phyloP scores from a whole-genome alignment of 2,888 invertebrate species.

The Cheilosia pagana region DNA sequence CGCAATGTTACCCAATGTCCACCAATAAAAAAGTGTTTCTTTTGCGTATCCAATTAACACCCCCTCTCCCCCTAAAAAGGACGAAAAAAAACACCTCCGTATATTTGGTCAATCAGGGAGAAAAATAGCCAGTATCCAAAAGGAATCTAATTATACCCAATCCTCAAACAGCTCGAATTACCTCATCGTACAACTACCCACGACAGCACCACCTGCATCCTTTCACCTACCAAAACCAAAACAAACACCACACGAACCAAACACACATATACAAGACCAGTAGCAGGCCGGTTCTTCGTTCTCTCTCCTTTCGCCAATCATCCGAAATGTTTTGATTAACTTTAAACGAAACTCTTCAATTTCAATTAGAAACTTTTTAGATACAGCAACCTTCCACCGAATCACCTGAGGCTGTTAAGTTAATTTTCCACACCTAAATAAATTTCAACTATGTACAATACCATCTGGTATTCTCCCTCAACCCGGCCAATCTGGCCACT shows the following conservation, averaged over 20 bases:
- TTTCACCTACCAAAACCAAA: not conserved
- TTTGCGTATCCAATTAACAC: too few relatives aligned
- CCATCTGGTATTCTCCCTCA: not conserved
- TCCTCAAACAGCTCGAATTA: too few relatives aligned
- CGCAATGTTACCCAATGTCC: too few relatives aligned
- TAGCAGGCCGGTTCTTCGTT: too few relatives aligned
- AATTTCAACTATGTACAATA: constrained; percentile 56
- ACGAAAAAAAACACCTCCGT: too few relatives aligned
- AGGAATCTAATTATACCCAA: too few relatives aligned
- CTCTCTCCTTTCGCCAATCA: constrained; percentile 64
- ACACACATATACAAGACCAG: not conserved
- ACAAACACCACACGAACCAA: constrained; percentile 33
- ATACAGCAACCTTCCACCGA: constrained; percentile 50
- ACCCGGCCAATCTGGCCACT: constrained; percentile 14
- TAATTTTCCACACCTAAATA: constrained; percentile 74
- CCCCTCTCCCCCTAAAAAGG: too few relatives aligned
- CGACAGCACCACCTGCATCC: too few relatives aligned
- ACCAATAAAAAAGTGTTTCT: too few relatives aligned
- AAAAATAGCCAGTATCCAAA: too few relatives aligned
- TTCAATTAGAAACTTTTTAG: constrained; percentile 73
- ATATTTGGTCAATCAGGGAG: too few relatives aligned
- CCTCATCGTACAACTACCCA: too few relatives aligned
- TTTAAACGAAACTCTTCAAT: constrained; percentile 73
- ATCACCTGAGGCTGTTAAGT: constrained; percentile 72
- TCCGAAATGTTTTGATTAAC: constrained; percentile 75